Conservation (phyloP, 2,797 vertebrate genomes). For the Florisuga fusca region DNA sequence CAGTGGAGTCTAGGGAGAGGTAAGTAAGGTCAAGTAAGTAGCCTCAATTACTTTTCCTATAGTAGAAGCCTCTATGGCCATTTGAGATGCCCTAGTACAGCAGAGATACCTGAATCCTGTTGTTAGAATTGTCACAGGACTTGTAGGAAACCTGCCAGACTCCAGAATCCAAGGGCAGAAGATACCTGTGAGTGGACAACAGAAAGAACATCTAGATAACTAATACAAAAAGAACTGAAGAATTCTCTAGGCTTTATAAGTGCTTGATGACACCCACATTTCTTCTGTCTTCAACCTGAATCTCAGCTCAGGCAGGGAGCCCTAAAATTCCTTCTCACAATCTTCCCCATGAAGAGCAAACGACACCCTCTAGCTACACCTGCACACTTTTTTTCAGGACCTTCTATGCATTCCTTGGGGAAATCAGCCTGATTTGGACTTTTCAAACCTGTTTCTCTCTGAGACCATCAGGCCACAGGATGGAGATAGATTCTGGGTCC, state of each 20-base stretch:
- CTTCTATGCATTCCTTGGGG: background rate
- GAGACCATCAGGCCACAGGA: background rate
- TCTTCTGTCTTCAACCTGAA: background rate
- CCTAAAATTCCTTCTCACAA: background rate
- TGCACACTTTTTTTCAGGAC: accelerated
- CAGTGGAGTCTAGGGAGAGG: background rate
- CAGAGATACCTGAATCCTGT: background rate
- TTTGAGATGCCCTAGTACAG: background rate
- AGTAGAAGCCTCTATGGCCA: background rate
- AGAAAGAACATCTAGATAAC: background rate
- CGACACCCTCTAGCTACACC: background rate
- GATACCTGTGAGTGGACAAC: background rate
- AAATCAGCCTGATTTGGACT: accelerated
- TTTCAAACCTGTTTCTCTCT: background rate
- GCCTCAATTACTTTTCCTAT: background rate
- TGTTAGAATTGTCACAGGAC: background rate
- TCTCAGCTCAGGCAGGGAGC: background rate
- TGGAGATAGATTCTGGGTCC: background rate
- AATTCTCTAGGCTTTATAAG: background rate
- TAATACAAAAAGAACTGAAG: background rate
- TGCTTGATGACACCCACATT: background rate
- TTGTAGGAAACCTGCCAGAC: background rate
- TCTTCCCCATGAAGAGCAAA: background rate
- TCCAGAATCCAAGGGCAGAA: background rate
- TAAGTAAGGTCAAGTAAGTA: background rate